Evolutionary conservation across 2,888 invertebrate genomes (phyloP), one percentile per base, ranked within the genome.

Genomic region (Marronus borbonicus): DNA sequence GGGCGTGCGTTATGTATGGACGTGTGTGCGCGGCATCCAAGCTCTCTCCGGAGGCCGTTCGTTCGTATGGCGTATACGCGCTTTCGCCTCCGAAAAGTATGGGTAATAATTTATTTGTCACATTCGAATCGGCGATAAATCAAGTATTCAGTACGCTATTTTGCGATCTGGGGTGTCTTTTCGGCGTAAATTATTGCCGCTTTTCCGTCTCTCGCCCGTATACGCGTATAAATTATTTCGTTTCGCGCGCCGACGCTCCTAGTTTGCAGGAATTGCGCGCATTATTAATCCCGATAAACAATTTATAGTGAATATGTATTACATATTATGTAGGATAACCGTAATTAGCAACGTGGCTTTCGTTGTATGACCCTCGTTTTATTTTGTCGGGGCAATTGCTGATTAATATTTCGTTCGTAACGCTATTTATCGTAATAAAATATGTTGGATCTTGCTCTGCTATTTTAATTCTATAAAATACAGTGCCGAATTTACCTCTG

Each of bases 41-140:
- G 20, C 55, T 58, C 55, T 17, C 55, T 58, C 55, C 55, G 20
- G 55, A 58, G 55, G 55, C 8, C 55, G 55, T 20, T 58, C 17
- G 44, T 44, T 44, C 44, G 44, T 55, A 55, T n/a, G 55, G 17
- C 55, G 55, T 55, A 4, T n/a, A 44, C 55, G 55, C 62, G n/a
- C 62, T 62, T 62, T 62, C 58, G n/a, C n/a, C 55, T 58, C 55
- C 17, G 70, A 52, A 55, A 52, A 68, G 68, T 28, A 24, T 58
- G 55, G 50, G 55, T 52, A 70, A 70, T 70, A 70, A 70, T 70
- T 70, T 70, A 70, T 70, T 70, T 70, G 70, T 70, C 70, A 58
- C 55, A 70, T 36, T 58, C 70, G 70, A 70, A 58, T 70, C 58
- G 70, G 20, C 58, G 17, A 70, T 70, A 70, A 70, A 70, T 70